A percentile compares a stretch with the other conserved stretches of the same genome.
These are phyloP conservation scores for Clytia hemisphaerica DNA, from an alignment of 30 jellyfish, hydroid and myxozoan genomes.

Conservation along the genomic window DNA sequence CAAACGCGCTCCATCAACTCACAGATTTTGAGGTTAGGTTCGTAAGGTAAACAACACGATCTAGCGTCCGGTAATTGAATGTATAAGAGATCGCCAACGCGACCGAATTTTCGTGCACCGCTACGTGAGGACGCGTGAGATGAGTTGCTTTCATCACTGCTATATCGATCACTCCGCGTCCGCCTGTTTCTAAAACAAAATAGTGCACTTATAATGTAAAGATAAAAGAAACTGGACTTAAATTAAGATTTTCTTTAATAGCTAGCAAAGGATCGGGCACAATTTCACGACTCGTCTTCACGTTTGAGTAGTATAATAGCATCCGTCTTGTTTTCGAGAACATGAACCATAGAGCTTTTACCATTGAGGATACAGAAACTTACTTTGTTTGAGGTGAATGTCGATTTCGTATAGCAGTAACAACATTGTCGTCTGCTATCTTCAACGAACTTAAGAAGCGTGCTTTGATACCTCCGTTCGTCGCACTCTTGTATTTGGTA, in stretches of 20 bases:
- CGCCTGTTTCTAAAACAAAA: background rate
- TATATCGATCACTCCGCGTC: constrained; percentile 16
- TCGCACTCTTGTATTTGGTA: constrained; percentile 7
- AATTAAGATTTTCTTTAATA: too few species aligned
- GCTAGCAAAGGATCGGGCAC: too few species aligned
- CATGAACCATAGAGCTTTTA: background rate
- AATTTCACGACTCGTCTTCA: too few species aligned
- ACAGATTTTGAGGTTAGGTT: constrained; percentile 41
- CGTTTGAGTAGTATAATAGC: too few species aligned
- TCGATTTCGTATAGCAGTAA: constrained; percentile 59
- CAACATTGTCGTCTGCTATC: constrained; percentile 69
- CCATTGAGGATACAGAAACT: background rate
- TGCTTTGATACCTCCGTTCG: constrained; percentile 54
- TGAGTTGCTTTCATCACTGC: constrained; percentile 59
- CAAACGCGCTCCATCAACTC: constrained; percentile 52
- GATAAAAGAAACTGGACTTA: too few species aligned
- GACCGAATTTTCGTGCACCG: constrained; percentile 18
- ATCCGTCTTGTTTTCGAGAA: background rate
- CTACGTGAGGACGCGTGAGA: constrained; percentile 2
- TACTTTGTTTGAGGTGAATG: constrained; percentile 68
- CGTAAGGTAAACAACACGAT: constrained; percentile 41
- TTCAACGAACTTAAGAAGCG: constrained; percentile 58
- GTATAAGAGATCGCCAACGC: constrained; percentile 43
- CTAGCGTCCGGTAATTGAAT: constrained; percentile 67
- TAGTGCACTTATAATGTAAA: too few species aligned